phyloP scores from a whole-genome alignment of 1,140 invertebrate species.

The Holcopasites calliopsidis region DNA sequence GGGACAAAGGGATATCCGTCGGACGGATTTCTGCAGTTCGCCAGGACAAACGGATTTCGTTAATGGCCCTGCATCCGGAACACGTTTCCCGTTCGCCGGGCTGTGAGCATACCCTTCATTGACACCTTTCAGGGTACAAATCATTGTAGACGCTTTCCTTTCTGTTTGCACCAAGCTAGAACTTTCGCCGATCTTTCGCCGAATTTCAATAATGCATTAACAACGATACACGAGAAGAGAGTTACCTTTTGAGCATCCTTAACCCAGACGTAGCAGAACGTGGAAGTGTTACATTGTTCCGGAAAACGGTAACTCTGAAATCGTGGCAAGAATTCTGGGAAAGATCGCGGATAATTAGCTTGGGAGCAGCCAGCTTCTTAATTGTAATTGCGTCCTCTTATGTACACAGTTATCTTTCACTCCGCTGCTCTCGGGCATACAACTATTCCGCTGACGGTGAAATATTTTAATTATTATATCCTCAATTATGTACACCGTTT shows the following conservation, averaged over 20 bases:
- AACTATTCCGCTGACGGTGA: not conserved
- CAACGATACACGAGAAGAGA: not conserved
- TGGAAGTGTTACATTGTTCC: constrained; percentile 10
- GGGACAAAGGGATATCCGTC: not conserved
- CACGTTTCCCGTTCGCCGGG: constrained; percentile 13
- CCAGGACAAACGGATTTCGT: constrained; percentile 8
- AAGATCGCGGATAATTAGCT: constrained; percentile 9
- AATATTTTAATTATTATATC: not conserved
- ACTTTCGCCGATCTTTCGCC: too few relatives aligned
- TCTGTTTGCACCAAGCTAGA: too few relatives aligned
- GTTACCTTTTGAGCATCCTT: constrained; percentile 12
- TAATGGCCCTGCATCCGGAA: constrained; percentile 37
- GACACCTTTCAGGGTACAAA: constrained; percentile 64
- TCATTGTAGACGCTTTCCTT: too few relatives aligned
- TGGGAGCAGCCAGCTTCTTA: not conserved
- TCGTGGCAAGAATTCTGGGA: constrained; percentile 1
- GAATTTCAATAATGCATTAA: too few relatives aligned
- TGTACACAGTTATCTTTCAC: not conserved
- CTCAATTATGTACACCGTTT: too few relatives aligned
- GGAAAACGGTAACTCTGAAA: constrained; percentile 20
- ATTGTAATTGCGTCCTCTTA: not conserved
- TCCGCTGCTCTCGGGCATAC: too few relatives aligned
- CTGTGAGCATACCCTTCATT: constrained; percentile 40
- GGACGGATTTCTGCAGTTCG: not conserved
- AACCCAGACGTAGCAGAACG: constrained; percentile 9